phyloP scores from a whole-genome alignment of 37 sponge, comb jelly and placozoan species.

The Ephydatia muelleri region DNA sequence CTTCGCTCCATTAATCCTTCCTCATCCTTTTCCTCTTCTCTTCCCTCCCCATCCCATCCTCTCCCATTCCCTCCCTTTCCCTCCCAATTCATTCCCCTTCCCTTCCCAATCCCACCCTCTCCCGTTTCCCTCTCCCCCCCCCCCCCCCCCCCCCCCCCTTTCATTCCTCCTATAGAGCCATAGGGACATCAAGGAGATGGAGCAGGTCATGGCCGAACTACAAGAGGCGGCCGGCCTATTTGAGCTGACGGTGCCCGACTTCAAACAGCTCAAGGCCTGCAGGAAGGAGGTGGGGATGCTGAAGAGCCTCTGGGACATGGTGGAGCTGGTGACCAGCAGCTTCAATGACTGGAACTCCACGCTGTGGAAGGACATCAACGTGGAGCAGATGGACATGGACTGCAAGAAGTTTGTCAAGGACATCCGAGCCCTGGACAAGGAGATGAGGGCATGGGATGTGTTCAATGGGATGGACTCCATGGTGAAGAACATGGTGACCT shows the following conservation, averaged over 20 bases:
- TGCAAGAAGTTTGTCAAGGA: conserved; percentile 99
- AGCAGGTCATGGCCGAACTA: conserved; percentile 85
- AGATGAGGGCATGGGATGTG: conserved; percentile 98
- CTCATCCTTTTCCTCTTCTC: too few relatives aligned
- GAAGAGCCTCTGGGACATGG: conserved; percentile 94
- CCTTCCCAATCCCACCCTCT: too few relatives aligned
- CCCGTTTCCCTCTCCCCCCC: too few relatives aligned
- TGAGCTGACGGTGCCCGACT: conserved; percentile 96
- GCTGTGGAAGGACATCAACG: conserved; percentile 94
- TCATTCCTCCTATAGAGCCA: conserved; percentile 21
- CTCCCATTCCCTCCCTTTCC: too few relatives aligned
- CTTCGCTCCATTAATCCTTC: too few relatives aligned
- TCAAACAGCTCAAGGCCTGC: conserved; percentile 96
- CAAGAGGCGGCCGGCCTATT: conserved; percentile 86
- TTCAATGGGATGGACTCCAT: conserved; percentile 89
- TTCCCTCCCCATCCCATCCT: too few relatives aligned
- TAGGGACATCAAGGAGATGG: conserved; percentile 68
- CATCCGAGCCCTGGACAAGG: conserved; percentile 94
- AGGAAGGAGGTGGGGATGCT: conserved; percentile 82
- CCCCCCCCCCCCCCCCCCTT: too few relatives aligned
- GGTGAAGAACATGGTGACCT: conserved; percentile 99
- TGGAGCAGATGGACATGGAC: conserved; percentile 96
- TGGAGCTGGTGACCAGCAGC: conserved; percentile 84
- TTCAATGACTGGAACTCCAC: conserved; percentile 97
- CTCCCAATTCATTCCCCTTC: too few relatives aligned